Percentiles rank a stretch among this genome's conserved stretches.
These are phyloP conservation scores for Noctua pronuba DNA, from an alignment of 2,888 invertebrate species.

Conservation along the genomic window DNA sequence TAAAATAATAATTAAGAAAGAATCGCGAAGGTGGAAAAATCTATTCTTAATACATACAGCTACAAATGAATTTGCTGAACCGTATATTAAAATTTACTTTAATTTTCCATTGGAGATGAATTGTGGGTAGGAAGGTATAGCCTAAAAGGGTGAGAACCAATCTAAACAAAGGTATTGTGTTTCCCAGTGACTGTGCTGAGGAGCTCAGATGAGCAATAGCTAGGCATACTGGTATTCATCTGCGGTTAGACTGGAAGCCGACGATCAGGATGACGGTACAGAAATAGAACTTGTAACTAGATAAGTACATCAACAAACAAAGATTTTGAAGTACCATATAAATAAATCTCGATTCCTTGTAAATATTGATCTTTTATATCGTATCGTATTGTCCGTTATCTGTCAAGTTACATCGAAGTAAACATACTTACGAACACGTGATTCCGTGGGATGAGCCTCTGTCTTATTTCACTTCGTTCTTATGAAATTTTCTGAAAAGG, in stretches of 20 bases:
- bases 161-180: not conserved
- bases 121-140: not conserved
- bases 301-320: constrained; percentile 19
- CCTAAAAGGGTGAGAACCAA: not conserved
- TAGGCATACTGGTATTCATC: not conserved
- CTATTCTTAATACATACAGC: not conserved
- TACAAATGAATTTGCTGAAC: not conserved
- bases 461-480: not conserved
- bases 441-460: not conserved
- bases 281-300: constrained; percentile 9
- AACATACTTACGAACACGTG: constrained; percentile 14
- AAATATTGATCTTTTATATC: constrained; percentile 47
- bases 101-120: not conserved
- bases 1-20: not conserved
- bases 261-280: constrained; percentile 10
- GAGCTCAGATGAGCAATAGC: not conserved
- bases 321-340: constrained; percentile 36
- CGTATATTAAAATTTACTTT: not conserved
- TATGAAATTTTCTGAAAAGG: not conserved
- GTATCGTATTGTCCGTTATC: constrained; percentile 49
- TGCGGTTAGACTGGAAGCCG: not conserved
- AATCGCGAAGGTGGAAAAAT: not conserved
- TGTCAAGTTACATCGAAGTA: constrained; percentile 48
- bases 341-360: constrained; percentile 41
- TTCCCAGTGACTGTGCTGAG: not conserved